Conservation (phyloP, 2,797 vertebrate genomes). For the Nyctalus aviator region DNA sequence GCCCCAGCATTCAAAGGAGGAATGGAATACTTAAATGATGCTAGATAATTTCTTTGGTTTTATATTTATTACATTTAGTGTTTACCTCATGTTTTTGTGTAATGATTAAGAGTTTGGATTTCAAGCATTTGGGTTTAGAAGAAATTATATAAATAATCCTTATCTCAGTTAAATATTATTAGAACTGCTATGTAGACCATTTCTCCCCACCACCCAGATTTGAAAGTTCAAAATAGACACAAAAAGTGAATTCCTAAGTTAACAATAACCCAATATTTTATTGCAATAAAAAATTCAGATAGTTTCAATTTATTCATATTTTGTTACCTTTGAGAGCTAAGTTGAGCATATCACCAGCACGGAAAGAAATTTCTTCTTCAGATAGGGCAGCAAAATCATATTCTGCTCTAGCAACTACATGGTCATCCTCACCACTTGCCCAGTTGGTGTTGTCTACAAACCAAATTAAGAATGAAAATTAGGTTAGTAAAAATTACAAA, state of each 20-base stretch:
- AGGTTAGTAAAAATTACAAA: conserved; percentile 44
- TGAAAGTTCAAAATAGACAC: conserved; percentile 16
- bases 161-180: conserved; percentile 34
- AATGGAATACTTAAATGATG: not conserved
- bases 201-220: not conserved
- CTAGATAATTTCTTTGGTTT: not conserved
- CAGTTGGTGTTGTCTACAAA: conserved; percentile 90
- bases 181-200: not conserved
- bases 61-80: conserved; percentile 39
- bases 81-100: conserved; percentile 4
- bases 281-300: conserved; percentile 44
- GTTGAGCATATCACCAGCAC: conserved; percentile 95
- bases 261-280: conserved; percentile 43
- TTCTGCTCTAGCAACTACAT: conserved; percentile 96
- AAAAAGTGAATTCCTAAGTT: conserved; percentile 24
- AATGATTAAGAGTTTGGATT: conserved; percentile 45
- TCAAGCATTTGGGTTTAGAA: conserved; percentile 61
- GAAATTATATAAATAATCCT: conserved; percentile 13
- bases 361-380: conserved; percentile 96
- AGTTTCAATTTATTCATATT: conserved; percentile 51
- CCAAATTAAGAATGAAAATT: conserved; percentile 74
- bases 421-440: conserved; percentile 96
- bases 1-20: not conserved
- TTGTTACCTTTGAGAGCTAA: conserved; percentile 96
- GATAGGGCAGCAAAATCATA: conserved; percentile 95